Base-by-base conservation (phyloP, 2,113 vertebrate species). In the Sylvietta virens region DNA sequence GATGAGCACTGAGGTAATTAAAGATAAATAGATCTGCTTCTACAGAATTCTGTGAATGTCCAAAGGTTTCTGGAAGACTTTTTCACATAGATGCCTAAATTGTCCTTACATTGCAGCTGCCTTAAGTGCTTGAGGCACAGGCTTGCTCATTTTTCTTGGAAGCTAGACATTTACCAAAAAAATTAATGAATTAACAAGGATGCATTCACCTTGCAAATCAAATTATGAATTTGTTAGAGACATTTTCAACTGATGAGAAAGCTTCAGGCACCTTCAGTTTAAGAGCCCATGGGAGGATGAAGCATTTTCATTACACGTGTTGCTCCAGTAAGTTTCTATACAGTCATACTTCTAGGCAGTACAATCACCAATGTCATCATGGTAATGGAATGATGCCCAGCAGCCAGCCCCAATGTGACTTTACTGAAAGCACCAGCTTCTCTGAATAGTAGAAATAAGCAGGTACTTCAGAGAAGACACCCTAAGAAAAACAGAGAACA, bases 1-100 rank as follows among this genome's bases (percentile, higher is more conserved):
- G 3, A 33, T 4, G 76, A 61, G 3, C 28, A 73, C 7, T 0
- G 1, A 50, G 15, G 22, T 45, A 69, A 42, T 19, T 45, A 74
- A 62, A n/a, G 19, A 45, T 30, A 35, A 2, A 9, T 37, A 30
- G 13, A 67, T 37, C 24, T 76, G 10, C 22, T 84, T 67, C 61
- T 64, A 60, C 15, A 51, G 48, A 90, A 50, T 72, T 72, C 31
- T 76, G 13, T 85, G 22, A 33, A 26, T 16, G 7, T 61, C 21
- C 35, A 44, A 39, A 37, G 9, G 9, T 78, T 81, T 87, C 65
- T 70, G 26, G 42, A 33, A 7, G 7, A 48, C 23, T 24, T 37
- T 70, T 58, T 45, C 21, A 31, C 69, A n/a, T 7, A 56, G 3
- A 1, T 73, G 20, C 15, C 53, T 72, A 33, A 44, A 48, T 13